These are phyloP conservation scores for Erithacus rubecula DNA, from an alignment of 2,797 vertebrate species.

Conservation along the genomic window DNA sequence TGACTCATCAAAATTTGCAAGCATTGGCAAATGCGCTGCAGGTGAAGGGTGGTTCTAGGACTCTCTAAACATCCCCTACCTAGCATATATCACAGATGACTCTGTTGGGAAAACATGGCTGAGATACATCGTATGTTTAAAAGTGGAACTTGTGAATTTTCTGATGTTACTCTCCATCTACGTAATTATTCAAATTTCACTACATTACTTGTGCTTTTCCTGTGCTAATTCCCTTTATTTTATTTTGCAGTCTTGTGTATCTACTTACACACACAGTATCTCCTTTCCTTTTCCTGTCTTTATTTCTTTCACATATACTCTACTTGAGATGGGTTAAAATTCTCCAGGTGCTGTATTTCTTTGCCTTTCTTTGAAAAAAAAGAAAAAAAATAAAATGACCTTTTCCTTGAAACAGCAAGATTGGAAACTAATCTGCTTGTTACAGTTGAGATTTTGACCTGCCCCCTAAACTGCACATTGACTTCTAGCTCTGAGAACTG, in stretches of 20 bases:
- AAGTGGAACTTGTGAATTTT: not conserved
- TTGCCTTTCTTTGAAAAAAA: not conserved
- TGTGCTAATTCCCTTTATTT: not conserved
- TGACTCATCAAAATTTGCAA: not conserved
- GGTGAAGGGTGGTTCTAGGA: not conserved
- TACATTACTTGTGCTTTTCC: not conserved
- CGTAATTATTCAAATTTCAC: not conserved
- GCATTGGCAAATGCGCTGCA: not conserved
- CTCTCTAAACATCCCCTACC: not conserved
- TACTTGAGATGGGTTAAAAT: not conserved
- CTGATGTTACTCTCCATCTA: not conserved
- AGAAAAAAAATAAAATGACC: not conserved
- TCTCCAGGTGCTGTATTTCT: not conserved
- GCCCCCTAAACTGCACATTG: not conserved
- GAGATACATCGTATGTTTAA: not conserved
- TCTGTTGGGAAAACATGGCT: not conserved
- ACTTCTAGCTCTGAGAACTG: not conserved
- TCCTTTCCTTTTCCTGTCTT: not conserved
- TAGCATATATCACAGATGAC: not conserved
- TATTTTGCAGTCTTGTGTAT: not conserved
- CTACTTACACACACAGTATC: not conserved
- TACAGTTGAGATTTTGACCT: constrained; percentile 24
- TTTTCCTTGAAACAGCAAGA: not conserved
- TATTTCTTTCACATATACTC: not conserved
- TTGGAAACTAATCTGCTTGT: constrained; percentile 10